Base-by-base conservation (phyloP, 2,888 invertebrate species). In the Apamea anceps region DNA sequence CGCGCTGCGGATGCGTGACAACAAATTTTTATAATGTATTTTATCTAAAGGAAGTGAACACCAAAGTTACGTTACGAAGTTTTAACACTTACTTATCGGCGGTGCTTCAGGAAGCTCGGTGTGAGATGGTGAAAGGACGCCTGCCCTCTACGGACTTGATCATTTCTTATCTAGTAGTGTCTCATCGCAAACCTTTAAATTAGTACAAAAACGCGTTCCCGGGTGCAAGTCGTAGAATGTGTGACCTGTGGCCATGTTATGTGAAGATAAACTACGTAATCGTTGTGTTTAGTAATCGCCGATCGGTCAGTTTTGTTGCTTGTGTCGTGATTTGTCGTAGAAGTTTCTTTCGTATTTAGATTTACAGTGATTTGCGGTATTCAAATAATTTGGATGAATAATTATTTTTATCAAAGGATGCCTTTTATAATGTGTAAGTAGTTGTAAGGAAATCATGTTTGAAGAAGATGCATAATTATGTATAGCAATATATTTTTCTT, bases 391-490 rank as follows among this genome's bases (percentile, higher is more conserved):
- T 93, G 88, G 90, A 93, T 92, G 93, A 93, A 92, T 93, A 94
- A 94, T 90, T 85, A 82, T 89, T 89, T 93, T 92, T 95, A 95
- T 95, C 94, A 95, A 96, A 93, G 91, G 96, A 95, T 96, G 96
- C 96, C 96, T 96, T 96, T 96, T 96, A 95, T 95, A 95, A 94
- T 91, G 91, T 95, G 93, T 96, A 96, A 96, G 96, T 96, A 96
- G 96, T 89, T 92, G 87, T 96, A 96, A 96, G 95, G 82, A 89
- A 91, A 94, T 93, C 91, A 92, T 93, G 93, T 91, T 91, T 90
- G 90, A 91, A 87, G 89, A 91, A 87, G 87, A 94, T 92, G 94
- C 94, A 94, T 96, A 94, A 94, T 95, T 96, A 93, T 94, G 93
- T 93, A 93, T 94, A 94, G 93, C 91, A 88, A 91, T 94, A 94